Evolutionary conservation across 2,113 vertebrate species (phyloP), one percentile per base, ranked within the genome.

Genomic region (Ictalurus punctatus): DNA sequence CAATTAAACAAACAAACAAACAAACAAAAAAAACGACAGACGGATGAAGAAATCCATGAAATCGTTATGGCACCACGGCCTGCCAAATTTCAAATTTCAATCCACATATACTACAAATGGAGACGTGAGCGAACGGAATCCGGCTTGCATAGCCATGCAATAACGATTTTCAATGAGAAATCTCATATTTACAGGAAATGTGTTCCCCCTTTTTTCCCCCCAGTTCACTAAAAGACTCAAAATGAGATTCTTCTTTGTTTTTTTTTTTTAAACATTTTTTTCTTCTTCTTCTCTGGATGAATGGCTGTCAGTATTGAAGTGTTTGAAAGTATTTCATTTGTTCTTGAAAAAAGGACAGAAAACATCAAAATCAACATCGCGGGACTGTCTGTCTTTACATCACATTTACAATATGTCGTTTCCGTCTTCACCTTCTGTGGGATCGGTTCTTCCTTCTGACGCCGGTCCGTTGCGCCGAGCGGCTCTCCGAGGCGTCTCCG

Each of bases 91-190:
- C 6, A 30, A 81, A 80, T 96, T 97, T 27, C 96, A 96, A 98
- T 98, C 98, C 98, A 99, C 98, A 98, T 98, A 99, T 98, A 97
- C 95, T 99, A 99, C 98, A 99, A 98, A 96, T 96, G 95, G 97
- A 95, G 95, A 92, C 90, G 90, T 93, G 94, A 94, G 91, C 69
- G 97, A 97, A 98, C 95, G 95, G 95, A 96, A 95, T 25, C 95
- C 96, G 97, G 95, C 95, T 99, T 99, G 98, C 98, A 99, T 99
- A 99, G 98, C 96, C 97, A 99, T 97, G 97, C 98, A 99, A 97
- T 95, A 94, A 97, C 98, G 27, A 97, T 93, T 92, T 89, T 84
- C 25, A n/a, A 91, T 65, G 92, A 44, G 21, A 44, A 76, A 76
- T 89, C 94, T 67, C 61, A 94, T 91, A 98, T 99, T 96, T 99